Conservation (phyloP, 2,888 invertebrate species). For the Cantharis lateralis region DNA sequence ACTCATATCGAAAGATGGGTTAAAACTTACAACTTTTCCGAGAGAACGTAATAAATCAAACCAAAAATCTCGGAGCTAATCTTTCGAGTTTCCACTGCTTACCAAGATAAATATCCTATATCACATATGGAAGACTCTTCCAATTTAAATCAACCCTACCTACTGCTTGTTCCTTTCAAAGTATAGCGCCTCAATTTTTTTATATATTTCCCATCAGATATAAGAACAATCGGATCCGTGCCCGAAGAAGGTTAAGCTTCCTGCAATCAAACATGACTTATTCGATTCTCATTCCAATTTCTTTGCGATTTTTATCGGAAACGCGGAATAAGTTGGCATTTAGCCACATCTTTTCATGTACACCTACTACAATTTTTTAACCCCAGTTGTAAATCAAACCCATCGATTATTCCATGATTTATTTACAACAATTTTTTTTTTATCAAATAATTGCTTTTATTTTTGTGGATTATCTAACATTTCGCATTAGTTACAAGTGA, state of each 20-base stretch:
- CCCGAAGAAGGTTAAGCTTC: background rate
- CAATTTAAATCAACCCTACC: background rate
- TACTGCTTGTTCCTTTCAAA: background rate
- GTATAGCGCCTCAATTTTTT: background rate
- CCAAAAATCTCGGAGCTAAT: background rate
- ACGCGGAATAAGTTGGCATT: background rate
- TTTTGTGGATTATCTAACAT: background rate
- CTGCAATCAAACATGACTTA: background rate
- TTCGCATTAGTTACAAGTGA: background rate
- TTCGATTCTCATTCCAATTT: background rate
- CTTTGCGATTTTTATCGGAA: background rate
- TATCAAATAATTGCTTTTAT: background rate
- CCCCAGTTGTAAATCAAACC: background rate
- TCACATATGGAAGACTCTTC: background rate
- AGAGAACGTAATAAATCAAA: background rate
- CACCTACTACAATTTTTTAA: background rate
- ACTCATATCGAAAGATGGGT: background rate
- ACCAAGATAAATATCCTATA: background rate
- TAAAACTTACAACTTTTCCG: background rate
- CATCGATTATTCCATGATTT: background rate
- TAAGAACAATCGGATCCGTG: background rate
- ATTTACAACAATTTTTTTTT: background rate
- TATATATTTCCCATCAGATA: background rate
- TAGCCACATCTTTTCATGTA: background rate
- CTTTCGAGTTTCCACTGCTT: background rate